Evolutionary conservation across 2,113 vertebrate species (phyloP).

Genomic region (Campylomormyrus tamandua): DNA sequence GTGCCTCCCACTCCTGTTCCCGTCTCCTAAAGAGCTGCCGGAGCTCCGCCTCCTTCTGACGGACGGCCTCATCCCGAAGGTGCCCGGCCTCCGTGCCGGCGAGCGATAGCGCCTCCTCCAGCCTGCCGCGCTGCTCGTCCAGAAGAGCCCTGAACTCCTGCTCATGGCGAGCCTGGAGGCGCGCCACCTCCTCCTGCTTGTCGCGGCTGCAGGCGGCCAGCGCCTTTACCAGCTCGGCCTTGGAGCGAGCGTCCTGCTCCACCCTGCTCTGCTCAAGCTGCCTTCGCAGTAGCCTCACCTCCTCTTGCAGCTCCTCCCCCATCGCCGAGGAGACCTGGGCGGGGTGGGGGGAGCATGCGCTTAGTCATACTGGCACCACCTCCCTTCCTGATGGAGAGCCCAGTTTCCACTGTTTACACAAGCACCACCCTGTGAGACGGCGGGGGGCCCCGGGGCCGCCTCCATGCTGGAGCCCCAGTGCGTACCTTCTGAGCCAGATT

Average conservation of each 20-base stretch:
- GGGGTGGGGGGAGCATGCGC: background rate
- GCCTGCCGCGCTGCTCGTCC: constrained; percentile 67
- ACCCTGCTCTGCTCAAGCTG: constrained; percentile 64
- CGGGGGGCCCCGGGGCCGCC: background rate
- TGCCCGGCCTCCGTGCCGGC: constrained; percentile 65
- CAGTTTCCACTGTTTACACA: background rate
- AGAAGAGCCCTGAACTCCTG: constrained; percentile 66
- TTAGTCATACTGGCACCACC: background rate
- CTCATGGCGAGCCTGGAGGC: constrained; percentile 67
- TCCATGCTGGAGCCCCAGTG: background rate
- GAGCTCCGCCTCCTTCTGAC: constrained; percentile 70
- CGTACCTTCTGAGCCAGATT: constrained; percentile 60
- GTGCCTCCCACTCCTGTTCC: constrained; percentile 65
- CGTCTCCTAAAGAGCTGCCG: constrained; percentile 56
- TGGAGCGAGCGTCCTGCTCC: constrained; percentile 67
- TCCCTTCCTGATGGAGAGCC: background rate
- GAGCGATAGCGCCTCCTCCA: constrained; percentile 63
- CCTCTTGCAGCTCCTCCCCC: constrained; percentile 57
- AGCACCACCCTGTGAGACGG: background rate
- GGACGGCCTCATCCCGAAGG: constrained; percentile 64
- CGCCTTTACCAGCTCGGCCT: constrained; percentile 70
- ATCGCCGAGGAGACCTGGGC: constrained; percentile 50
- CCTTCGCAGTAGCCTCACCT: constrained; percentile 58
- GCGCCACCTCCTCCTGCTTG: constrained; percentile 78
- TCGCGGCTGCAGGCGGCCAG: constrained; percentile 76